Percentiles rank a stretch among this genome's conserved stretches.
These are phyloP conservation scores for Paracanthobrama guichenoti DNA, from an alignment of 2,113 vertebrate genomes.

Conservation along the genomic window DNA sequence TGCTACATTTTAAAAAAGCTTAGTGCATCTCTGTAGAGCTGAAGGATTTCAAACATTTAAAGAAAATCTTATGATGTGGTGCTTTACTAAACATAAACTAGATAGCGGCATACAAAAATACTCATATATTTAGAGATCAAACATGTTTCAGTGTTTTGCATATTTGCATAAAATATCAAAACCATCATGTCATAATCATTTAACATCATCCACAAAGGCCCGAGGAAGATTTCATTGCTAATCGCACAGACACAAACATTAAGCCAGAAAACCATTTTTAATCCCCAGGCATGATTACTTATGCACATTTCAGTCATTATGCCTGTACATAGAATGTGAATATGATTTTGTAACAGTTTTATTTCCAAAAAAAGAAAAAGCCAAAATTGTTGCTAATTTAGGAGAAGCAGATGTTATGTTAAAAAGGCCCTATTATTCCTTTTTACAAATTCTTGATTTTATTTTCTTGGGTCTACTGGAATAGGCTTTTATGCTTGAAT, in stretches of 20 bases:
- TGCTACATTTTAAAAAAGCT: neutral
- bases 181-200: neutral
- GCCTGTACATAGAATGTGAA: neutral
- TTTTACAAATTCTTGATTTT: no score
- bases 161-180: neutral
- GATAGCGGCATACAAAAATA: neutral
- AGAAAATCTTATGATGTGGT: neutral
- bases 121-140: neutral
- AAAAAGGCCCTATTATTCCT: no score
- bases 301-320: neutral
- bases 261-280: neutral
- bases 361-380: neutral
- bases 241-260: neutral
- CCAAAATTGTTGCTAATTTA: neutral
- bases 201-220: slow-evolving; percentile 4
- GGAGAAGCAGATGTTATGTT: neutral
- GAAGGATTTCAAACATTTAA: neutral
- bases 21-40: neutral
- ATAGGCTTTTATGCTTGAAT: no score
- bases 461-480: no score
- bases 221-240: neutral
- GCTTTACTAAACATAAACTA: neutral
- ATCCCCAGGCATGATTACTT: neutral
- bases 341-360: neutral
- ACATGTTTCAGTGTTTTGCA: neutral